Evolutionary conservation across 30 jellyfish, hydroid and myxozoan species (phyloP).

Genomic region (Chrysaora quinquecirrha): DNA sequence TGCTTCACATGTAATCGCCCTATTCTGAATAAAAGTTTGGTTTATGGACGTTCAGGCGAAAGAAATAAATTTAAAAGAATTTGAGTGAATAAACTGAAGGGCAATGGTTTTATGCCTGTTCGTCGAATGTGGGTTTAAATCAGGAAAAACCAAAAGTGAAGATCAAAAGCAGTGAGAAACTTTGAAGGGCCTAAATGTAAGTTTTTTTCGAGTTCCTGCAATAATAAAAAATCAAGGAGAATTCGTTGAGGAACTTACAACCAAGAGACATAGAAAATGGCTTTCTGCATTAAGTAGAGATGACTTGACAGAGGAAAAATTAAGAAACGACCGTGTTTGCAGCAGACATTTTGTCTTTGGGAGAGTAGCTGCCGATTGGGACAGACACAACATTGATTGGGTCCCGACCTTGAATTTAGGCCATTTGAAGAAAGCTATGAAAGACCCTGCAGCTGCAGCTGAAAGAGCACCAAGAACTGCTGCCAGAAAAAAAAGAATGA

Average conservation of each 20-base stretch:
- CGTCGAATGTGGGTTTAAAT: background rate
- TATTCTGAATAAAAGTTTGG: background rate
- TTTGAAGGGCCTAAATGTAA: background rate
- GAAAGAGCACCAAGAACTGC: constrained; percentile 22
- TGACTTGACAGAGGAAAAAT: too few relatives aligned
- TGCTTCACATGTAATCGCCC: background rate
- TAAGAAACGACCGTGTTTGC: constrained; percentile 18
- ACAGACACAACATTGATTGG: constrained; percentile 12
- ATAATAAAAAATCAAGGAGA: constrained; percentile 17
- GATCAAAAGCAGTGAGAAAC: background rate
- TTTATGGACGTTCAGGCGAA: constrained; percentile 1
- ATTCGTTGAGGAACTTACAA: background rate
- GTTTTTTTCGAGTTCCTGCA: constrained; percentile 8
- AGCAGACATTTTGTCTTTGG: constrained; percentile 20
- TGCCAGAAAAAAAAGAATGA: constrained; percentile 6
- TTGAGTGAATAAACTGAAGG: background rate
- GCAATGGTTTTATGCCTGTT: constrained; percentile 11
- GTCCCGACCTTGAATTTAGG: constrained; percentile 14
- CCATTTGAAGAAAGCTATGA: background rate
- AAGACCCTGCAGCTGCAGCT: constrained; percentile 4
- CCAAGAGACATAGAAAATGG: constrained; percentile 7
- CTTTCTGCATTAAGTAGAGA: constrained; percentile 18
- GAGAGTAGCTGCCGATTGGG: constrained; percentile 19
- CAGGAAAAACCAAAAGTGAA: background rate
- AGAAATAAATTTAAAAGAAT: background rate